phyloP scores from a whole-genome alignment of 1,140 invertebrate species.

The Capitella teleta region DNA sequence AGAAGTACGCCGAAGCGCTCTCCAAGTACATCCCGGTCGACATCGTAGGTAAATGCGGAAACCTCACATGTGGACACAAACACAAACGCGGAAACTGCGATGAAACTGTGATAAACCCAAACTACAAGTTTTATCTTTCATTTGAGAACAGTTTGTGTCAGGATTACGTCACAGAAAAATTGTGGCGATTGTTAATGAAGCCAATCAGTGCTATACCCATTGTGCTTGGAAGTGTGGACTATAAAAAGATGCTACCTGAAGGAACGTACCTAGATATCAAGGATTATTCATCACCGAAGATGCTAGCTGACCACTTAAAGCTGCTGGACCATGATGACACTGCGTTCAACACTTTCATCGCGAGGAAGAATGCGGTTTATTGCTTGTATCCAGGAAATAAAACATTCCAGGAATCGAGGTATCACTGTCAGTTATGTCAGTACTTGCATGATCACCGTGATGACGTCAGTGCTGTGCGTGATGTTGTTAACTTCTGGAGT shows the following conservation, averaged over 20 bases:
- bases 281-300: constrained; percentile 18
- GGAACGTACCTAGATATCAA: constrained; percentile 37
- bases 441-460: no score
- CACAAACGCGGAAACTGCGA: constrained; percentile 46
- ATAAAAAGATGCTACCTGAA: constrained; percentile 27
- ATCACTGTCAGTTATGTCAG: no score
- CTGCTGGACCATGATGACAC: constrained; percentile 21
- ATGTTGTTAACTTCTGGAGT: no score
- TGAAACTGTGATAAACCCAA: constrained; percentile 61
- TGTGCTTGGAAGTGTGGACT: constrained; percentile 43
- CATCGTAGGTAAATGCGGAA: constrained; percentile 55
- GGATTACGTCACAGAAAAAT: constrained; percentile 46
- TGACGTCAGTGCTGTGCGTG: no score
- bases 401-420: no score
- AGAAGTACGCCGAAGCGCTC: constrained; percentile 49
- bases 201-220: constrained; percentile 31
- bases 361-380: no score
- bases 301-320: constrained; percentile 23
- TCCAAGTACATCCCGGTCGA: constrained; percentile 49
- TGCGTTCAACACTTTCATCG: no score
- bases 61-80: constrained; percentile 21
- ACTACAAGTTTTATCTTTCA: constrained; percentile 95
- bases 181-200: constrained; percentile 41
- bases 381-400: no score
- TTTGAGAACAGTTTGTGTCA: constrained; percentile 53